Evolutionary conservation across 2,113 vertebrate genomes (phyloP), one percentile per base, ranked within the genome.

Genomic region (Phrynocephalus versicolor): DNA sequence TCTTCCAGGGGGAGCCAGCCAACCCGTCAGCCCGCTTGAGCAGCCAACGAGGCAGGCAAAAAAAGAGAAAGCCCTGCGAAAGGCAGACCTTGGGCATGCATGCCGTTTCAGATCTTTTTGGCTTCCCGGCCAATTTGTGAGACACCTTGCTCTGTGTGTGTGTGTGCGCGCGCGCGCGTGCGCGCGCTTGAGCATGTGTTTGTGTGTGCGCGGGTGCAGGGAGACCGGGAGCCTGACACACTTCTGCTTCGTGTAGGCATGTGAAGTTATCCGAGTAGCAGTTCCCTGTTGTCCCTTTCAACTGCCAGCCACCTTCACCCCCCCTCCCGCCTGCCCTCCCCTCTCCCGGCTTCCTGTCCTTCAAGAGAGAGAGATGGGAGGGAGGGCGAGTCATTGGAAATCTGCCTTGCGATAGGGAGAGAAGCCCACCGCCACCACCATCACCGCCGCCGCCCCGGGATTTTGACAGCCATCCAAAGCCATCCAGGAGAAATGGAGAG

Each of bases 281-380:
- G 75, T 79, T 79, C 88, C 65, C 41, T 85, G 86, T 27, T 75
- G 3, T 75, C 69, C 76, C 33, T 82, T 27, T 73, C 37, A 33
- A 45, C 72, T 64, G 2, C 60, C 23, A 19, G 8, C 27, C 37
- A 33, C 15, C n/a, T 35, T 35, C 7, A 14, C 76, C 35, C 4
- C 13, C 41, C 41, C 39, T 23, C 39, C 37, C 21, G 30, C 35
- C 51, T 9, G 70, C n/a, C 41, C 25, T 19, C 0, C 69, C 70
- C 65, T 60, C 10, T 15, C 78, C 83, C 67, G 73, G 87, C 86
- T 94, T 91, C 41, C 72, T 35, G 78, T 90, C 92, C 91, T 91
- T 91, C 87, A 87, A 84, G 27, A 84, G 88, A 88, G 83, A 58
- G 58, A 88, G 81, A 87, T 88, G 69, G 62, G 91, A 75, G 83